Percentiles rank a stretch among this genome's conserved stretches.
phyloP scores from a whole-genome alignment of 2,888 invertebrate species.

The Morinoia aosen region DNA sequence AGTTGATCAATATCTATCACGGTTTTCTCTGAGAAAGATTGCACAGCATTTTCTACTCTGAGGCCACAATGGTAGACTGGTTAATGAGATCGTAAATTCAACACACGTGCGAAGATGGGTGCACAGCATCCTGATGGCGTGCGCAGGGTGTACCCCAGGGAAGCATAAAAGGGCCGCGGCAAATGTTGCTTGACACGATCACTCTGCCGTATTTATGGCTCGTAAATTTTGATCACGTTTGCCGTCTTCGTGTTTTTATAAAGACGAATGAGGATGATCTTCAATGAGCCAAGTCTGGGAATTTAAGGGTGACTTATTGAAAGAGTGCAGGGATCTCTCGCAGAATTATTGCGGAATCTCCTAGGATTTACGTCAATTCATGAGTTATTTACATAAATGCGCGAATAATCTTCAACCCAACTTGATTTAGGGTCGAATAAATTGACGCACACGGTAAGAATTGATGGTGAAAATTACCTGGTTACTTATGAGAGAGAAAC shows the following conservation, averaged over 20 bases:
- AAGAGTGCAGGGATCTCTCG: background rate
- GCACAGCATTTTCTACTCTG: background rate
- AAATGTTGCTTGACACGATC: slow-evolving; percentile 27
- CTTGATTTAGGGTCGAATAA: background rate
- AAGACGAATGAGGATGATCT: background rate
- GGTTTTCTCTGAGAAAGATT: background rate
- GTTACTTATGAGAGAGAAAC: background rate
- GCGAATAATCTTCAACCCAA: background rate
- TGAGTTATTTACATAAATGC: background rate
- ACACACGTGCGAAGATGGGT: background rate
- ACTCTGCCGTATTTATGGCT: slow-evolving; percentile 18
- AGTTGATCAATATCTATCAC: background rate
- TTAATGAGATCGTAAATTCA: background rate
- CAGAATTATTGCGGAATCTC: background rate
- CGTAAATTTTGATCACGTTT: slow-evolving; percentile 25
- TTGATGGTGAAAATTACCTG: background rate
- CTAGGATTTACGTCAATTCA: background rate
- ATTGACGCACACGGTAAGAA: background rate
- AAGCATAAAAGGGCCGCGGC: background rate
- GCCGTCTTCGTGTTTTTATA: background rate
- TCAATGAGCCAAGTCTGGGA: background rate
- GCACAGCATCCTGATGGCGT: background rate
- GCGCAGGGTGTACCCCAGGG: background rate
- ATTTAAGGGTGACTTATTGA: slow-evolving; percentile 27
- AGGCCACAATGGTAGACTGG: background rate